Conservation (phyloP, 1,140 invertebrate genomes). For the Drosophila ambigua region DNA sequence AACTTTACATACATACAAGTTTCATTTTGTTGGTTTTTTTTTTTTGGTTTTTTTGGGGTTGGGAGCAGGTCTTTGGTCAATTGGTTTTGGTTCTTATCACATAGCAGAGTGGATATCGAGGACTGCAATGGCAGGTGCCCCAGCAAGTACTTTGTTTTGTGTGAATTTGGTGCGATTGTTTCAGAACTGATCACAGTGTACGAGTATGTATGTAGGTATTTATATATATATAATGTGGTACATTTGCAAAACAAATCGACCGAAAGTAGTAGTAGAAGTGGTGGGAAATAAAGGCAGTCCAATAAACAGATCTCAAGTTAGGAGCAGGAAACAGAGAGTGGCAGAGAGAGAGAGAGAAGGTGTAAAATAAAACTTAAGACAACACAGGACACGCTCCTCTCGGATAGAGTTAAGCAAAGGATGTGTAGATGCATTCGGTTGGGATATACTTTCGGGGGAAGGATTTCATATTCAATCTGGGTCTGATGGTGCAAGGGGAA, state of each 20-base stretch:
- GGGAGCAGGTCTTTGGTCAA: conserved; percentile 52
- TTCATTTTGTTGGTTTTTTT: conserved; percentile 5
- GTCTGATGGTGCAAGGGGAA: conserved; percentile 28
- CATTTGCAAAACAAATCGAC: conserved; percentile 69
- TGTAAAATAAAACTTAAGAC: conserved; percentile 20
- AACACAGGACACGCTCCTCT: conserved; percentile 3
- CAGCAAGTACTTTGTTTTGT: conserved; percentile 49
- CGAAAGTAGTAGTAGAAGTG: conserved; percentile 43
- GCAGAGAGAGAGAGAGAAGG: conserved; percentile 7
- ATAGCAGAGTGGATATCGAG: conserved; percentile 10
- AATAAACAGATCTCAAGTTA: conserved; percentile 45
- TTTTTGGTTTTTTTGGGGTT: conserved; percentile 16
- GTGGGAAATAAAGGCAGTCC: conserved; percentile 54
- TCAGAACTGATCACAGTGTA: conserved; percentile 55
- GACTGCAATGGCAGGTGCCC: conserved; percentile 22
- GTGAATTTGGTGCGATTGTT: conserved; percentile 76
- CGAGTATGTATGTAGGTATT: no score
- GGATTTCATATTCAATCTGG: conserved; percentile 16
- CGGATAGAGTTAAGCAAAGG: not conserved
- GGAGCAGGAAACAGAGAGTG: conserved; percentile 20
- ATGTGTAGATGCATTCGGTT: conserved; percentile 17
- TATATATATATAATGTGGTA: conserved; percentile 75
- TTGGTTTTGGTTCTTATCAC: conserved; percentile 60
- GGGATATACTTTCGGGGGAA: not conserved
- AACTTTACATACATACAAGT: conserved; percentile 79